Conservation (phyloP, 2,888 invertebrate genomes). For the Drosophila mimetica region DNA sequence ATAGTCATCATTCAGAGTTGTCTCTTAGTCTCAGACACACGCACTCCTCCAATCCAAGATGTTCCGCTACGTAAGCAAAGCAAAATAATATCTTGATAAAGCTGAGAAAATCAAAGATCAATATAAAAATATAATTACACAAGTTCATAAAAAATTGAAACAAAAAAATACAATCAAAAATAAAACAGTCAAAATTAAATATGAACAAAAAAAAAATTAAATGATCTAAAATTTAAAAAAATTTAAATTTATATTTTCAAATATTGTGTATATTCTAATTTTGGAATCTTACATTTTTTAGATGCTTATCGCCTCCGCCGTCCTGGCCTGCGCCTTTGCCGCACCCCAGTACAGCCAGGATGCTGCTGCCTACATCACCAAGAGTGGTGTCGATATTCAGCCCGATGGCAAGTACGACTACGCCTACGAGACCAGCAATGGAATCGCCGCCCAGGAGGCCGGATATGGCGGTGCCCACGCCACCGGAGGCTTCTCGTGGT, state of each 20-base stretch:
- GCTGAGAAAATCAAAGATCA: conserved; percentile 11
- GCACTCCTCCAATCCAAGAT: conserved; percentile 43
- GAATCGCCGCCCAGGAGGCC: conserved; percentile 86
- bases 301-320: conserved; percentile 63
- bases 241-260: too few species aligned
- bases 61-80: conserved; percentile 71
- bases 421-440: conserved; percentile 86
- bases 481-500: conserved; percentile 66
- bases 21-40: conserved; percentile 49
- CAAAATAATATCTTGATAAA: too few species aligned
- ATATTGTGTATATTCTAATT: too few species aligned
- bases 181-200: too few species aligned
- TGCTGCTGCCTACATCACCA: conserved; percentile 50
- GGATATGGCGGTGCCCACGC: conserved; percentile 86
- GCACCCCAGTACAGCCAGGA: conserved; percentile 44
- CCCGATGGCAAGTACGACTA: conserved; percentile 84
- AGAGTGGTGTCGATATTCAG: conserved; percentile 48
- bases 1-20: conserved; percentile 58
- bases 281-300: too few species aligned
- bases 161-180: too few species aligned
- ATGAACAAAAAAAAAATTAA: too few species aligned
- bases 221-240: too few species aligned
- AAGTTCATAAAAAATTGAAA: too few species aligned
- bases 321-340: conserved; percentile 59
- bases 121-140: not conserved